Evolutionary conservation across 2,888 invertebrate species (phyloP), one percentile per base, ranked within the genome.

Genomic region (Theodoxus fluviatilis): DNA sequence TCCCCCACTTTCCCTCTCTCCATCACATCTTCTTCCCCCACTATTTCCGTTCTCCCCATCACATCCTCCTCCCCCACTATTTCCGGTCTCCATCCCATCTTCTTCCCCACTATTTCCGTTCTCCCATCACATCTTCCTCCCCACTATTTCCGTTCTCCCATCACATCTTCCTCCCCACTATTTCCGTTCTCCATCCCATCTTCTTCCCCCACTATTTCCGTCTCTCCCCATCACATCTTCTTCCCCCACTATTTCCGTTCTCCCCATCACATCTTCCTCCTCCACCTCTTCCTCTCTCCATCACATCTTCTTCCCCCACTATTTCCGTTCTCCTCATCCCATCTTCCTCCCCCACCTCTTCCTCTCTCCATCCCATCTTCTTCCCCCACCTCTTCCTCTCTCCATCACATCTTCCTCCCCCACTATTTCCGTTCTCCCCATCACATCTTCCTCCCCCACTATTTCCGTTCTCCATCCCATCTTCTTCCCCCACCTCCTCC

Each of bases 351-450:
- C 43, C 43, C 43, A 40, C 28, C 25, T 65, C 38, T 40, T 65
- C 65, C 25, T 65, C 65, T 65, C 43, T 28, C n/a, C n/a, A n/a
- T n/a, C n/a, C n/a, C n/a, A 22, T 65, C 65, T 65, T 65, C 65
- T 40, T 65, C 65, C 43, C 25, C 65, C 43, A 22, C 65, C 43
- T 40, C 65, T 65, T 65, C 65, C 43, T 65, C 65, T 65, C n/a
- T 65, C 65, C 43, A 40, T 43, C 25, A 40, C 43, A 22, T 65
- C 65, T 40, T 65, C 65, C 43, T 65, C 43, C 43, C n/a, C 65
- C 6, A 40, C 43, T 43, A 22, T 28, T 43, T 3, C 38, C 22
- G 37, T 3, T 2, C 40, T 22, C 22, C 22, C 3, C 22, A 18
- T 4, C 22, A n/a, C 38, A 28, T 4, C 22, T 65, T 9, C 4